These are phyloP conservation scores for Eustalomyia histrio DNA, from an alignment of 2,888 invertebrate species.

Conservation along the genomic window DNA sequence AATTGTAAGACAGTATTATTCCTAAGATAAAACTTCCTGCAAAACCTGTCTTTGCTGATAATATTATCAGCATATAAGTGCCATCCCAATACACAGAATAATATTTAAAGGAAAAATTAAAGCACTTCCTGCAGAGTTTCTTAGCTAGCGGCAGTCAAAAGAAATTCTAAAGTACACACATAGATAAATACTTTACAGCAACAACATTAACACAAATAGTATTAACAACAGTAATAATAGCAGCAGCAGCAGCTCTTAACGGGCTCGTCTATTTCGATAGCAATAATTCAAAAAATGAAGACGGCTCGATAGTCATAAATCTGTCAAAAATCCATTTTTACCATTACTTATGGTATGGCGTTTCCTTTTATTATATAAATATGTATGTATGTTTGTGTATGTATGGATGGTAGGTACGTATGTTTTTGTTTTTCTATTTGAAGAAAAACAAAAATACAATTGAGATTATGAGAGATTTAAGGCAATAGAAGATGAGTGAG, in stretches of 20 bases:
- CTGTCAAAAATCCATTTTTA: constrained; percentile 80
- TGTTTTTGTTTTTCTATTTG: constrained; percentile 38
- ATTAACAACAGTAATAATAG: constrained; percentile 43
- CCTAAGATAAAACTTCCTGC: too few species aligned
- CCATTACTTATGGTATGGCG: constrained; percentile 71
- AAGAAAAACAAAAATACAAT: constrained; percentile 60
- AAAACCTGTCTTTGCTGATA: too few species aligned
- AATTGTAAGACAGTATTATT: too few species aligned
- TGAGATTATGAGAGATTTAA: constrained; percentile 65
- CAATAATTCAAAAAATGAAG: constrained; percentile 79
- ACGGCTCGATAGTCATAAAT: constrained; percentile 80
- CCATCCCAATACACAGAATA: not conserved
- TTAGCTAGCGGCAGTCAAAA: constrained; percentile 51
- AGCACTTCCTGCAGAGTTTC: constrained; percentile 65
- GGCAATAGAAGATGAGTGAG: constrained; percentile 43
- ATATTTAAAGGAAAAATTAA: constrained; percentile 36
- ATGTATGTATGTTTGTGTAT: constrained; percentile 32
- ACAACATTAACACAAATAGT: constrained; percentile 39
- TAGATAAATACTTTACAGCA: constrained; percentile 24
- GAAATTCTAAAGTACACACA: constrained; percentile 35
- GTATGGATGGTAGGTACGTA: too few species aligned
- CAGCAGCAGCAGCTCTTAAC: constrained; percentile 57
- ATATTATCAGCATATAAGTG: too few species aligned
- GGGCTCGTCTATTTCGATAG: constrained; percentile 78
- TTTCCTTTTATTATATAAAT: constrained; percentile 56